Base-by-base conservation (phyloP, 2,888 invertebrate genomes). In the Scaptomyza tumidula region DNA sequence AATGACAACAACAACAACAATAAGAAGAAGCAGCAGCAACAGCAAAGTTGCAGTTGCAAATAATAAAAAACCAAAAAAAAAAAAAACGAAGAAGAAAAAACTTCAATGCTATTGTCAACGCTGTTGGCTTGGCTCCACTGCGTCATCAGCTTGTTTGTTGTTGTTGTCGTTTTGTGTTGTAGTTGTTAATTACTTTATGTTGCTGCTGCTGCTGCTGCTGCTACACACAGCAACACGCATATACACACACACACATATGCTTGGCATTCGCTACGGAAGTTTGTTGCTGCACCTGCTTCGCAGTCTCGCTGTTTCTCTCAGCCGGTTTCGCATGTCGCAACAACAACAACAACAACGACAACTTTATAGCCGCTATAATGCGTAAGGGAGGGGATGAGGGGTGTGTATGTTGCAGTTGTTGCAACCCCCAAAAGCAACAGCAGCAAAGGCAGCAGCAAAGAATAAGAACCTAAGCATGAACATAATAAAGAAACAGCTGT, bases 151-250 rank as follows among this genome's bases (percentile, higher is more conserved):
- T 63, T 63, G 73, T 63, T 65, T 71, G 61, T 75, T 46, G 66
- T 41, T 64, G 43, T 44, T 64, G 70, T 50, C 59, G 71, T 62
- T 65, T 64, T 77, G 35, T 70, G 77, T 72, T 82, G 84, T 83
- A 73, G 83, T 86, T 87, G 82, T 86, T 88, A 86, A 89, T 89
- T 88, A 89, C 87, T 86, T 78, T 70, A 78, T 88, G 83, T 84
- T 81, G 80, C 78, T 83, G 78, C 74, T 60, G 69, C 78, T 83
- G 78, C 74, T 60, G 69, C 63, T 54, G 69, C 54, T 63, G 66
- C 65, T 67, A 60, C 70, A 73, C 73, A 67, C 71, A 80, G 66
- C 68, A 69, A 74, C 68, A 80, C 68, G 70, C 73, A 74, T 65
- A 74, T 67, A 65, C 65, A 74, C 69, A 65, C 65, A 45, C 50